Conservation (phyloP, 1,140 invertebrate species). For the Drosophila bocki region DNA sequence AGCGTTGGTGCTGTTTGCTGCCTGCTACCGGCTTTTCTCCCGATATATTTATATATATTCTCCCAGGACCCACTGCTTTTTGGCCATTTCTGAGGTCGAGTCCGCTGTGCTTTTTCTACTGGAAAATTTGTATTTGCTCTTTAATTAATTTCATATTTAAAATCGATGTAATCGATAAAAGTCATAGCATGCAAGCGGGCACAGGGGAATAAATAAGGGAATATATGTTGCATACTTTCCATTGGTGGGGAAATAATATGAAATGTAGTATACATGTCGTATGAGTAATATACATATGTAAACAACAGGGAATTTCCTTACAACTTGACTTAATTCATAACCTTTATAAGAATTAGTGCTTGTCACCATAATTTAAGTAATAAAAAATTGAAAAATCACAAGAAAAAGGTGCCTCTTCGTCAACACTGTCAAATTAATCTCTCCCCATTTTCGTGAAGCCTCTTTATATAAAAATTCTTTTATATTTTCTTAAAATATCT, state of each 20-base stretch:
- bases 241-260: fast-evolving
- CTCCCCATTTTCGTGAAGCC: too few relatives aligned
- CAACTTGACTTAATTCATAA: too few relatives aligned
- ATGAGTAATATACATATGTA: not conserved
- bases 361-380: too few relatives aligned
- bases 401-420: too few relatives aligned
- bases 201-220: not conserved
- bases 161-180: slow-evolving; percentile 2
- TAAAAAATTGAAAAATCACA: too few relatives aligned
- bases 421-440: too few relatives aligned
- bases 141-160: slow-evolving; percentile 14
- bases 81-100: slow-evolving; percentile 7
- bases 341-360: too few relatives aligned
- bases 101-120: slow-evolving; percentile 10
- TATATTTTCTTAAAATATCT: slow-evolving; percentile 50
- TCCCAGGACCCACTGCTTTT: not conserved
- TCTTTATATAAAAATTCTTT: not conserved
- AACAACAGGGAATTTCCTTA: not conserved
- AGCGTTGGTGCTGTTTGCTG: slow-evolving; percentile 48
- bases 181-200: not conserved
- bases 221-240: not conserved
- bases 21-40: slow-evolving; percentile 13
- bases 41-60: slow-evolving; percentile 4
- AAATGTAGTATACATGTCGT: not conserved
- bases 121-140: slow-evolving; percentile 6